Base-by-base conservation (phyloP, 2,113 vertebrate genomes). In the Naja naja region DNA sequence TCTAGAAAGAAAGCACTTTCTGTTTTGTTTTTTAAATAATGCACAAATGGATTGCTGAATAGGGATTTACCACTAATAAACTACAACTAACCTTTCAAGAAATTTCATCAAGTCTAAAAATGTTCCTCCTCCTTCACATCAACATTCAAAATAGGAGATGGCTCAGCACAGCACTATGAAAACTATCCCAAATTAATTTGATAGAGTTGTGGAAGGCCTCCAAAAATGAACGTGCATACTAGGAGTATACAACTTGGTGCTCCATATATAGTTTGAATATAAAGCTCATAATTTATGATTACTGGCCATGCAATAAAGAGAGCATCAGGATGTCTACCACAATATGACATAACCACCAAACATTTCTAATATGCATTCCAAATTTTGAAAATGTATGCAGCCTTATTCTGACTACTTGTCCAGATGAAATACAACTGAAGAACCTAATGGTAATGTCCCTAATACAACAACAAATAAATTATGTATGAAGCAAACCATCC, bases 361-460 rank as follows among this genome's bases (percentile, higher is more conserved):
- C 27, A n/a, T 34, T 87, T 27, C 39, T 25, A 90, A 3, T 39
- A 88, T 87, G 30, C 8, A 0, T 34, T 74, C 52, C 74, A 81
- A 85, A n/a, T 58, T n/a, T 86, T 14, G 60, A 92, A 92, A 89
- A 56, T 30, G 39, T 90, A 92, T 56, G 81, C 54, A 60, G 74
- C 30, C 69, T 39, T 90, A 53, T 90, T 64, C 88, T 58, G 30
- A 49, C 23, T 54, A 88, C 49, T 55, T 58, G 5, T 93, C 91
- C 89, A 94, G 94, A 96, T 97, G 94, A 97, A 98, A 97, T 96
- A 94, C 95, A 95, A 97, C 96, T 92, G 20, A 93, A 96, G 93
- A 91, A 55, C 85, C 91, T 93, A 81, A 92, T 27, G 93, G 8
- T 85, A 55, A 91, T 95, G 90, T 85, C 54, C 47, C 90, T 12